Base-by-base conservation (phyloP, 2,888 invertebrate genomes). In the Rhaphigaster nebulosa region DNA sequence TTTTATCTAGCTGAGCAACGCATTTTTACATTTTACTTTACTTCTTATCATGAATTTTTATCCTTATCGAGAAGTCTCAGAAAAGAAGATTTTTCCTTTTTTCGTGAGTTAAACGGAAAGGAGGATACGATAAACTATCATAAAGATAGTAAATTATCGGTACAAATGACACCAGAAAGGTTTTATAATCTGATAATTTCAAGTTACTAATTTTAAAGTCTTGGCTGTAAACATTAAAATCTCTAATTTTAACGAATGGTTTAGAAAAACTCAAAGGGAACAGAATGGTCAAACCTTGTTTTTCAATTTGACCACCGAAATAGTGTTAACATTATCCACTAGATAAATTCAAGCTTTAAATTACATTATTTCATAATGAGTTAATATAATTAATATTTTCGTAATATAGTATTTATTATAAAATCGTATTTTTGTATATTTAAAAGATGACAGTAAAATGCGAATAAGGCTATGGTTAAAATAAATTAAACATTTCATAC, bases 81-180 rank as follows among this genome's bases (percentile, higher is more conserved):
- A 12, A 60, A 60, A 60, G 29, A 60, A n/a, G 26, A 26, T 54
- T 56, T 23, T 23, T 56, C 26, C 13, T 60, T 60, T 60, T 60
- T 29, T 60, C 12, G 12, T 60, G 60, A 60, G 8, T n/a, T 29
- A 13, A 5, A 60, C n/a, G 60, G 60, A 60, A 60, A 60, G 29
- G 60, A n/a, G 29, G 60, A n/a, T n/a, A 60, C 18, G 70, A 76
- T 76, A 76, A 20, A 76, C 70, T 34, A 76, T 76, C 70, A 38
- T 38, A 8, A 10, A 76, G 70, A 76, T 76, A 76, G 20, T 38
- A 20, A 38, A 34, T 76, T 76, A 38, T 76, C 70, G 20, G 34
- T 76, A 76, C 0, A 8, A 76, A 76, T 20, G 38, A 38, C 38
- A n/a, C 6, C 29, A 29, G 65, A 29, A 29, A 65, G 34, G 20